Conservation (phyloP, 2,797 vertebrate species). For the Scyliorhinus canicula region DNA sequence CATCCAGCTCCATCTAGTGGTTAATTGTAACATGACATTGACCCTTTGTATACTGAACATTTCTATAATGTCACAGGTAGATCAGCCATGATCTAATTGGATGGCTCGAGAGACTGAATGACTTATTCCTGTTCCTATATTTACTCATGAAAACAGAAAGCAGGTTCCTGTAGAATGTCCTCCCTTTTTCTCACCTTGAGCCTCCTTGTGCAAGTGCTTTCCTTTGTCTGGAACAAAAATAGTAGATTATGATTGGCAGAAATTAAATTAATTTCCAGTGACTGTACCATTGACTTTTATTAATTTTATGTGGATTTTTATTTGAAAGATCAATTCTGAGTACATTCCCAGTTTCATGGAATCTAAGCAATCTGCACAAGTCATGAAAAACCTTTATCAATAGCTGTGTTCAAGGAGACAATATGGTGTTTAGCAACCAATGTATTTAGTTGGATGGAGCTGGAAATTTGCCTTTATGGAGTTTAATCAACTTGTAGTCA, state of each 20-base stretch:
- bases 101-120: neutral
- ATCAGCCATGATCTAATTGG: neutral
- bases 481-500: neutral
- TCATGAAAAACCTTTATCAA: neutral
- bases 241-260: neutral
- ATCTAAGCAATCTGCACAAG: neutral
- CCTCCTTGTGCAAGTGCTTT: neutral
- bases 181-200: neutral
- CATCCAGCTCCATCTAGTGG: too few species aligned
- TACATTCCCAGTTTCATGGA: neutral
- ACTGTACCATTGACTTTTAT: neutral
- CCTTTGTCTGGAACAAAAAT: neutral
- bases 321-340: neutral
- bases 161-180: neutral
- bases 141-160: neutral
- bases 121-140: neutral
- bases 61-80: neutral
- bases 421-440: neutral
- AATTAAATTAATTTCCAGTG: neutral
- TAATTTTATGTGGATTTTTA: neutral
- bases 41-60: too few species aligned
- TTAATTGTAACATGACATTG: too few species aligned
- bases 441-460: neutral
- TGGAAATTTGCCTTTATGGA: neutral
- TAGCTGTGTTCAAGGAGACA: neutral